Base-by-base conservation (phyloP, 2,113 vertebrate genomes). In the Cyanistes caeruleus region DNA sequence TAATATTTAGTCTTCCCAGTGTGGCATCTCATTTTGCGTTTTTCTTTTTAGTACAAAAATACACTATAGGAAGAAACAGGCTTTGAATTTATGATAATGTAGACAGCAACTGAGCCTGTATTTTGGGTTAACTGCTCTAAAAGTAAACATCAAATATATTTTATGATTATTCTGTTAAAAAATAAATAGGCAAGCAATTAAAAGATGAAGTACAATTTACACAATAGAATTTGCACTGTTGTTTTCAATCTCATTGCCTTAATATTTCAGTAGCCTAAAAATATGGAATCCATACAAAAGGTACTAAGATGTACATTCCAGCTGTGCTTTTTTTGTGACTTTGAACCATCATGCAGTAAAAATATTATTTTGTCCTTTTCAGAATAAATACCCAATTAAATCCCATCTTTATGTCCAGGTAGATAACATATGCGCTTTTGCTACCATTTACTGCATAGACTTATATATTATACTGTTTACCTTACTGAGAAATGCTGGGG, bases 121-220 rank as follows among this genome's bases (percentile, higher is more conserved):
- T 43, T 65, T 52, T 33, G 11, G 69, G 23, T 65, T 67, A 43
- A 48, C 53, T 94, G 9, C 33, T 89, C 23, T 59, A 52, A 84
- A 62, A 81, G 39, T 86, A 87, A 89, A 80, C n/a, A 58, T 78
- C 8, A 87, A 62, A 33, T 82, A 48, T 90, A 37, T 68, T 67
- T 70, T 33, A 70, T 58, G 37, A 76, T 84, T 37, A 56, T 88
- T 22, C 35, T 58, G 46, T 55, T 96, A 31, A 63, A 96, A 97
- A 89, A 65, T 63, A 76, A 93, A 78, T 21, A 79, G 33, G 46
- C 31, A 18, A 87, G 24, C 64, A 89, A 48, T 52, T 89, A 91
- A 91, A 90, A 37, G 13, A 60, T 83, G 43, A 67, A 67, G 60
- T 24, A 58, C 24, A 75, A 41, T 69, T 58, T 52, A 12, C 21